Evolutionary conservation across 1,140 invertebrate genomes (phyloP).

Genomic region (Yoshiicerus persimilis): DNA sequence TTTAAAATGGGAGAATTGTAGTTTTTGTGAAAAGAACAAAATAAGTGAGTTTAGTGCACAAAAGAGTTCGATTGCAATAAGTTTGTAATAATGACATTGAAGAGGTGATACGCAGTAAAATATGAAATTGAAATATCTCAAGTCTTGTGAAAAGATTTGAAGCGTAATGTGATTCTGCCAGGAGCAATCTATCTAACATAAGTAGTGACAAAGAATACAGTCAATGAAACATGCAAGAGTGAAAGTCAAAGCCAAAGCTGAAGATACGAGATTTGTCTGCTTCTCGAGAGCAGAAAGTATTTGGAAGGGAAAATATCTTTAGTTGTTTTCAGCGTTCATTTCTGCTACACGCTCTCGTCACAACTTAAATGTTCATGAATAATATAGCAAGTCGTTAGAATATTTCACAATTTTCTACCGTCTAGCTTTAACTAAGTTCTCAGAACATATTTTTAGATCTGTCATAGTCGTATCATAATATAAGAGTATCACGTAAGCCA

Average conservation of each 20-base stretch:
- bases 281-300: background rate
- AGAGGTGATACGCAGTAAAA: background rate
- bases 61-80: background rate
- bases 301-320: background rate
- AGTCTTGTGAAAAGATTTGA: background rate
- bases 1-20: too few species aligned
- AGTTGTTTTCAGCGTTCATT: background rate
- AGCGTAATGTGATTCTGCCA: background rate
- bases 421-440: background rate
- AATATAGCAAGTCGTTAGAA: background rate
- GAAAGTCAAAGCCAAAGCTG: too few species aligned
- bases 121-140: background rate
- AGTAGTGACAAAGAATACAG: background rate
- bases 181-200: too few species aligned
- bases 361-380: constrained; percentile 1
- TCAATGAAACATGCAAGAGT: background rate
- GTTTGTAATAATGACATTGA: background rate
- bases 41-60: too few species aligned
- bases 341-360: background rate
- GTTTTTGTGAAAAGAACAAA: too few species aligned
- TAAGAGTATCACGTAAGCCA: background rate
- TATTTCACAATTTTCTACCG: constrained; percentile 16
- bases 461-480: background rate
- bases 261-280: background rate
- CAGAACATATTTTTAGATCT: background rate